Conservation (phyloP, 2,113 vertebrate species). For the Brachirus orientalis region DNA sequence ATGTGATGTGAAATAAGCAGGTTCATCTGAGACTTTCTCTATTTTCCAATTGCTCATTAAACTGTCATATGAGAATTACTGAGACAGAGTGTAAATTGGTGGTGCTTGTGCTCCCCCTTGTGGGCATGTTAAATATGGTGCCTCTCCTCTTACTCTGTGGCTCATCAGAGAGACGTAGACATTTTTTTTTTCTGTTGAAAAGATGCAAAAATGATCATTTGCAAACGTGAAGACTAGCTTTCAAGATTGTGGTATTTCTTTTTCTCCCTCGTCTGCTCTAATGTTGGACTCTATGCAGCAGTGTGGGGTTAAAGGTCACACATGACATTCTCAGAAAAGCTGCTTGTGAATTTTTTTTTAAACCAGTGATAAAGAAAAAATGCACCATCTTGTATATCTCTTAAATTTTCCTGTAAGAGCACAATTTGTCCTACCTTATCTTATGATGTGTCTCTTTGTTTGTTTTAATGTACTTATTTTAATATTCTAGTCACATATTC, state of each 20-base stretch:
- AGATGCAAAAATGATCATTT: not conserved
- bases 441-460: too few species aligned
- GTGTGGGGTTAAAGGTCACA: not conserved
- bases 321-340: constrained; percentile 42
- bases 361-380: not conserved
- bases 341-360: constrained; percentile 46
- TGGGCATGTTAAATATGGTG: constrained; percentile 29
- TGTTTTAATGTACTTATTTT: too few species aligned
- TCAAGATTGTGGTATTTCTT: too few species aligned
- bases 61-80: too few species aligned
- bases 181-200: not conserved
- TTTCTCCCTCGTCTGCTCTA: too few species aligned
- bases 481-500: too few species aligned
- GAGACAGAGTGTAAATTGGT: constrained; percentile 2
- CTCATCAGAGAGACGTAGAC: too few species aligned
- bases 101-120: constrained; percentile 49
- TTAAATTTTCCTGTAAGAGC: too few species aligned
- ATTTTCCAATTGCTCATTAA: constrained; percentile 58
- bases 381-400: too few species aligned
- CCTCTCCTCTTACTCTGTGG: too few species aligned
- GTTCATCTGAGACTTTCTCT: constrained; percentile 25
- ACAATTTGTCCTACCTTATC: too few species aligned
- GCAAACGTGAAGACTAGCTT: too few species aligned
- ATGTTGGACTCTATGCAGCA: not conserved
- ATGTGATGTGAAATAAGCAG: constrained; percentile 65